A percentile compares a stretch with the other conserved stretches of the same genome.
Conservation (phyloP, 2,797 vertebrate genomes). For the Schizothorax lantsangensis region DNA sequence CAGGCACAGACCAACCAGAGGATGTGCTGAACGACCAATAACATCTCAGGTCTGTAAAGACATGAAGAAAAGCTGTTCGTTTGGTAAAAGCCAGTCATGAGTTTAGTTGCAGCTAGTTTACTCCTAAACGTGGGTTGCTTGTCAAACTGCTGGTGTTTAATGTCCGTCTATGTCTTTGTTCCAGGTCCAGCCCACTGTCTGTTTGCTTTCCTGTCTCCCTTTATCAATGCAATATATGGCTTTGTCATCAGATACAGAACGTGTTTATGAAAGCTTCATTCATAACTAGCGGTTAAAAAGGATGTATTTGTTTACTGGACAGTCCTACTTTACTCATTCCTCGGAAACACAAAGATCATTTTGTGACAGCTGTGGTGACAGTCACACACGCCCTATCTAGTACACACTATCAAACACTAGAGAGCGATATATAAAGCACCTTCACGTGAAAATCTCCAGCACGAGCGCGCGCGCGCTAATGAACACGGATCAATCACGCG, state of each 20-base stretch:
- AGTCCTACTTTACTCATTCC: neutral
- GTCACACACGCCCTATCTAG: neutral
- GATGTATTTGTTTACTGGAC: neutral
- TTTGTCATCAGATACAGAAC: neutral
- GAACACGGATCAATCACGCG: neutral
- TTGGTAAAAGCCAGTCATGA: neutral
- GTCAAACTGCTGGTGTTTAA: conserved; percentile 6
- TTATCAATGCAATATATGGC: neutral
- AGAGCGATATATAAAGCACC: conserved; percentile 15
- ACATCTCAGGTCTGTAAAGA: conserved; percentile 84
- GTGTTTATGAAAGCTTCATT: neutral
- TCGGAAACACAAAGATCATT: neutral
- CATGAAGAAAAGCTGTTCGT: neutral
- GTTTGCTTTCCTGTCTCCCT: conserved; percentile 14
- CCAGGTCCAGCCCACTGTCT: conserved; percentile 5
- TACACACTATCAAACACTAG: neutral
- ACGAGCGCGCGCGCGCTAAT: neutral
- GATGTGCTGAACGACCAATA: conserved; percentile 78
- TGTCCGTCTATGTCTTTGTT: conserved; percentile 4
- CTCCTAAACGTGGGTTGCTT: neutral
- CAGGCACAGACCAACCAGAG: conserved; percentile 81
- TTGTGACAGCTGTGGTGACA: neutral
- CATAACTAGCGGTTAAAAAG: neutral
- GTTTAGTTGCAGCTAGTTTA: neutral
- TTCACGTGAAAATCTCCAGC: neutral